Evolutionary conservation across 1,140 invertebrate genomes (phyloP), one percentile per base, ranked within the genome.

Genomic region (Formica selysi): DNA sequence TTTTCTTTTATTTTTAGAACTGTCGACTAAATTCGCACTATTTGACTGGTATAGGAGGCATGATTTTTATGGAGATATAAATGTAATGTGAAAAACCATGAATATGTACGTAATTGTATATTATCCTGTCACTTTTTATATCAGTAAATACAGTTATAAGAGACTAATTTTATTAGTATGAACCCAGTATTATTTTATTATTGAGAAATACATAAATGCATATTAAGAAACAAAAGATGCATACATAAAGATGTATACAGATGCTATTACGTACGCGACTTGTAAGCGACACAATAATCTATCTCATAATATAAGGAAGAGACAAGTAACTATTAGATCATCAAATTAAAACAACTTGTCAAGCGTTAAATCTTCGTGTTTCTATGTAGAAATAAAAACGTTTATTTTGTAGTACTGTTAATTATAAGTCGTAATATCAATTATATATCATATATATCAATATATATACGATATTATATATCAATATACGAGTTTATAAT

Each of bases 21-120:
- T 70, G 94, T 91, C 13, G 93, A 94, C 16, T 94, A 90, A 93
- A 88, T n/a, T 2, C 3, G 16, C 51, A 81, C 36, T 81, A 51
- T 38, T 13, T 13, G 13, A 64, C 41, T 22, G 22, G 22, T 22
- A 22, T 22, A 22, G 29, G n/a, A 78, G 73, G 2, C n/a, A 41
- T 32, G 44, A 78, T 70, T 38, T 64, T 71, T 4, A 5, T 74
- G 57, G 4, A 51, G n/a, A 7, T 74, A 8, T 86, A 90, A 76
- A 87, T 64, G 38, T 78, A 54, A 81, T 65, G 13, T 26, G 13
- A n/a, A 59, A 73, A 4, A 65, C 41, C 54, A 64, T 78, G 41
- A 76, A 61, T 81, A 36, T 91, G 86, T 90, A 85, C n/a, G 76
- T 88, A 88, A 90, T 74, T 89, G 84, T 88, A 91, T 86, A 61